Evolutionary conservation across 2,888 invertebrate species (phyloP).

Genomic region (Dascillus cervinus): DNA sequence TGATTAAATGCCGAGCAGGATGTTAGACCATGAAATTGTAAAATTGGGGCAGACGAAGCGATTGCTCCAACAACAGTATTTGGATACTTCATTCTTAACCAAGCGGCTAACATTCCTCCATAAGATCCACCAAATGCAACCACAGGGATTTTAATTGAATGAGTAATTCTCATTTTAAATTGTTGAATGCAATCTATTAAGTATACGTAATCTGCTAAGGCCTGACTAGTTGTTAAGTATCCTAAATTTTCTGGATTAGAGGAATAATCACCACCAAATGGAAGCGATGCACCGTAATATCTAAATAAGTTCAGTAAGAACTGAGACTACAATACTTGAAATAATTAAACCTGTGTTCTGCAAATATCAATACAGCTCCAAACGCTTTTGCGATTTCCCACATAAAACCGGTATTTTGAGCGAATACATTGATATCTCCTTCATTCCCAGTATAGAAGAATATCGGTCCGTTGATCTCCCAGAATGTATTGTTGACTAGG

Average conservation of each 20-base stretch:
- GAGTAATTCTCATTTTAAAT: no score
- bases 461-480: constrained; percentile 68
- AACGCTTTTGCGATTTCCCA: constrained; percentile 83
- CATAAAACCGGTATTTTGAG: constrained; percentile 87
- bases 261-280: constrained; percentile 73
- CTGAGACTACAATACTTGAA: no score
- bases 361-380: constrained; percentile 77
- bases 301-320: no score
- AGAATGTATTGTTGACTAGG: constrained; percentile 70
- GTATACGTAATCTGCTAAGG: not conserved
- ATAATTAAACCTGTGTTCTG: constrained; percentile 83
- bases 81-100: constrained; percentile 3
- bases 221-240: constrained; percentile 1
- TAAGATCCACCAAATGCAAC: constrained; percentile 2
- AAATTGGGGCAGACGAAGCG: not conserved
- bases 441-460: constrained; percentile 96
- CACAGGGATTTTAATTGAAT: no score
- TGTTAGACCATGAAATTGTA: constrained; percentile 67
- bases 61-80: not conserved
- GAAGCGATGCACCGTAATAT: constrained; percentile 86
- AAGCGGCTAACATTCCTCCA: not conserved
- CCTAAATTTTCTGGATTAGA: constrained; percentile 34
- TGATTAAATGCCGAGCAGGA: constrained; percentile 69
- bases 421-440: constrained; percentile 84
- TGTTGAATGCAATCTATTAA: no score